Evolutionary conservation across 2,888 invertebrate genomes (phyloP).

Genomic region (Spilosoma lubricipeda): DNA sequence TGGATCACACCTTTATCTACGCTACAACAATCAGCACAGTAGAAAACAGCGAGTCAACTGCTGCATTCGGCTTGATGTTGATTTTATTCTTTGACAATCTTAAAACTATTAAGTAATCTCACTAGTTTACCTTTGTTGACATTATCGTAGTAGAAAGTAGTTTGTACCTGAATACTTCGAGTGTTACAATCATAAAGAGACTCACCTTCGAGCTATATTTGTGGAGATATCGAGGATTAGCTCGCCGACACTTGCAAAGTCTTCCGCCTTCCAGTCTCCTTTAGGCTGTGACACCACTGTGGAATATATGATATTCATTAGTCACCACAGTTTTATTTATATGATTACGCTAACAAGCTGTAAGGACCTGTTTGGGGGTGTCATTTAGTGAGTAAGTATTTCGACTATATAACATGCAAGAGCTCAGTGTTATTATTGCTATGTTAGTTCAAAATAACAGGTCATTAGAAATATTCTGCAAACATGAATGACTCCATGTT

Average conservation of each 20-base stretch:
- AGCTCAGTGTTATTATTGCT: not conserved
- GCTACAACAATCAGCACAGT: too few relatives aligned
- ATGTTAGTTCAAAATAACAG: not conserved
- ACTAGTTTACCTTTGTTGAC: slow-evolving; percentile 25
- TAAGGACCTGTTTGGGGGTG: not conserved
- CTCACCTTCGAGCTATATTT: slow-evolving; percentile 93
- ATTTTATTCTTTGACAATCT: slow-evolving; percentile 3
- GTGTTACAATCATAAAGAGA: slow-evolving; percentile 44
- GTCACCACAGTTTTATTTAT: not conserved
- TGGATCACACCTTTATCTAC: too few relatives aligned
- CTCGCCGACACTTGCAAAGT: slow-evolving; percentile 95
- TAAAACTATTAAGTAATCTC: slow-evolving; percentile 9
- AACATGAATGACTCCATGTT: not conserved
- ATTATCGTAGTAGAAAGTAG: slow-evolving; percentile 39
- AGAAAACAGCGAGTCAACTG: too few relatives aligned
- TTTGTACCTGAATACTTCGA: slow-evolving; percentile 12
- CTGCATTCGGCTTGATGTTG: not conserved
- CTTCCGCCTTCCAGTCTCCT: slow-evolving; percentile 93
- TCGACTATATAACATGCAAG: not conserved
- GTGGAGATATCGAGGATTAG: slow-evolving; percentile 94
- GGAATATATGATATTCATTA: slow-evolving; percentile 3
- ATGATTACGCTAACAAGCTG: not conserved
- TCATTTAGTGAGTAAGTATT: not conserved
- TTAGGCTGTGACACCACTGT: slow-evolving; percentile 93
- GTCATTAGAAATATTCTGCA: not conserved